A percentile compares a stretch with the other conserved stretches of the same genome.
Conservation (phyloP, 2,797 vertebrate genomes). For the Crocodylus rhombifer region DNA sequence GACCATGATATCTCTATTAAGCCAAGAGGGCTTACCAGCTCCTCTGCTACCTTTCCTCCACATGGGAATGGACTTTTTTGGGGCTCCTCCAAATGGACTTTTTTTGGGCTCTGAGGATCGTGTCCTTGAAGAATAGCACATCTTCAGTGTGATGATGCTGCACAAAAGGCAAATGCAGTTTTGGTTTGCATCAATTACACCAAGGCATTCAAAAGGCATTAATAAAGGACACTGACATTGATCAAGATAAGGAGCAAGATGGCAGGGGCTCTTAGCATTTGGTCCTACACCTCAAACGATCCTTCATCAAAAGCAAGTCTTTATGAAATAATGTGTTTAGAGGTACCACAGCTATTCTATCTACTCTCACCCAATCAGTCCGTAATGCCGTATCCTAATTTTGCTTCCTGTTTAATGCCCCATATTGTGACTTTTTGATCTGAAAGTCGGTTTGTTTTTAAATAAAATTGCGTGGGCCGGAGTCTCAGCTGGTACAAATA, state of each 20-base stretch:
- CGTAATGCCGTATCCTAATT: accelerated
- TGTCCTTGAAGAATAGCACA: no score
- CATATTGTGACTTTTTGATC: neutral
- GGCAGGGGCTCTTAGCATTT: neutral
- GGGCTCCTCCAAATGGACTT: no score
- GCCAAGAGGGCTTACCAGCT: no score
- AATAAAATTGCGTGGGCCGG: neutral
- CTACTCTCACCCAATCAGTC: neutral
- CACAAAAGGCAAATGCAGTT: no score
- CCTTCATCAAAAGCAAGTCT: neutral
- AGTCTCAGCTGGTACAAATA: neutral
- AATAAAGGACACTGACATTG: neutral
- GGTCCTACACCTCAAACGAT: neutral
- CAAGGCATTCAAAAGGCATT: neutral
- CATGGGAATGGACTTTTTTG: no score
- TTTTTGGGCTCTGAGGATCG: no score
- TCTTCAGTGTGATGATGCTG: no score
- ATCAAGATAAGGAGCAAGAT: neutral
- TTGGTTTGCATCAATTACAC: no score
- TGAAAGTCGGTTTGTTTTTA: neutral
- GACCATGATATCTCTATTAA: no score
- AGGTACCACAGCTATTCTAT: neutral
- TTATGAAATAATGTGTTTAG: neutral
- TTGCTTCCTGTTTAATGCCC: neutral
- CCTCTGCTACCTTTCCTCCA: no score